These are phyloP conservation scores for Cyanoderma ruficeps DNA, from an alignment of 2,113 vertebrate genomes.

Conservation along the genomic window DNA sequence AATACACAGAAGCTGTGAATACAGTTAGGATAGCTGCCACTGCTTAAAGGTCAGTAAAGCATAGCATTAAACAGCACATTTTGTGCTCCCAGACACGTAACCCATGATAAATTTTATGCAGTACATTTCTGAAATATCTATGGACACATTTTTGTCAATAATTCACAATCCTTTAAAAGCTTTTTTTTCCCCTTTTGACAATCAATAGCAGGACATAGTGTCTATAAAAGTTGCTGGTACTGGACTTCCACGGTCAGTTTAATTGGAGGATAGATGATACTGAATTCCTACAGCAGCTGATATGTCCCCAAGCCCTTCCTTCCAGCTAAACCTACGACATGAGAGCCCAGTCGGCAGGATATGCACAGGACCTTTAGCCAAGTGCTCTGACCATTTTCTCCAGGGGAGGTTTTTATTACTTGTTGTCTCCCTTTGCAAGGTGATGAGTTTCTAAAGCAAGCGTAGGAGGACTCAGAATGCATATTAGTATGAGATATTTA, in stretches of 20 bases:
- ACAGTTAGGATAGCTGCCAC: slow-evolving; percentile 67
- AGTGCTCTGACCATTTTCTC: neutral
- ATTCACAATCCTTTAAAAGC: slow-evolving; percentile 66
- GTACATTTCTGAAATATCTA: slow-evolving; percentile 54
- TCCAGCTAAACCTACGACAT: neutral
- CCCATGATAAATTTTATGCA: slow-evolving; percentile 49
- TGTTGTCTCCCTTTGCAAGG: slow-evolving; percentile 29
- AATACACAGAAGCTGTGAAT: slow-evolving; percentile 64
- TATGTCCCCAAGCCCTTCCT: slow-evolving; percentile 7
- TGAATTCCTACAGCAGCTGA: neutral
- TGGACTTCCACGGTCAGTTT: slow-evolving; percentile 14
- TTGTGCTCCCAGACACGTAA: slow-evolving; percentile 59
- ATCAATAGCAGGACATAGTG: slow-evolving; percentile 1
- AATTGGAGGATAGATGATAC: slow-evolving; percentile 26
- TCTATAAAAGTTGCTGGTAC: slow-evolving; percentile 14
- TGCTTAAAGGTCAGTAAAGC: slow-evolving; percentile 74
- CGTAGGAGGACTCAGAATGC: neutral
- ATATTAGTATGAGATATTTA: neutral
- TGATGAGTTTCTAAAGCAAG: slow-evolving; percentile 26
- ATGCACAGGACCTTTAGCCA: neutral
- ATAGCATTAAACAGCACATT: slow-evolving; percentile 53
- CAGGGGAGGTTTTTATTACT: neutral
- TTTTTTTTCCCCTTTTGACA: slow-evolving; percentile 43
- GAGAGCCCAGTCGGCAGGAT: neutral
- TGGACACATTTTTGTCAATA: slow-evolving; percentile 61